Conservation (phyloP, 2,888 invertebrate genomes). For the Gymnosoma rotundatum region DNA sequence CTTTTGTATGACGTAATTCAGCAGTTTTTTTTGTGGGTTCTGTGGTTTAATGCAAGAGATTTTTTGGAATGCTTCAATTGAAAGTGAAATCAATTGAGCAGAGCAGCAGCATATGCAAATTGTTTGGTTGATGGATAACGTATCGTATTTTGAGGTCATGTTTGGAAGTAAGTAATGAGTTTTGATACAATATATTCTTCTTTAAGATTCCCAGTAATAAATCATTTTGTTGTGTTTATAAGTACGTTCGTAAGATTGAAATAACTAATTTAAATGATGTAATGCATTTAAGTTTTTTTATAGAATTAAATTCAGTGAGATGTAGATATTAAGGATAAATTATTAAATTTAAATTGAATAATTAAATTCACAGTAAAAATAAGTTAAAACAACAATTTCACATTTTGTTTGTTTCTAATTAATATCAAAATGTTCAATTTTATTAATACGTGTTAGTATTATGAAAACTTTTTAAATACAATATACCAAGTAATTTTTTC, state of each 20-base stretch:
- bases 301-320: too few relatives aligned
- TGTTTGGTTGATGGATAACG: not conserved
- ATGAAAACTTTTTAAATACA: too few relatives aligned
- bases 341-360: too few relatives aligned
- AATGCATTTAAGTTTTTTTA: too few relatives aligned
- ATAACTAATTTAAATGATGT: too few relatives aligned
- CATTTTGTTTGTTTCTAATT: too few relatives aligned
- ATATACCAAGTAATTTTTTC: too few relatives aligned
- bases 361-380: too few relatives aligned
- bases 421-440: too few relatives aligned
- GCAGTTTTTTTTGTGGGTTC: not conserved
- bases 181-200: constrained; percentile 3
- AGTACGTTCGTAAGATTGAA: not conserved
- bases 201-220: not conserved
- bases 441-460: too few relatives aligned
- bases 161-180: constrained; percentile 1
- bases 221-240: not conserved
- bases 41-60: not conserved
- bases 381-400: too few relatives aligned
- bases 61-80: not conserved
- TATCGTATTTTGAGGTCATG: not conserved
- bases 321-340: too few relatives aligned
- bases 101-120: constrained; percentile 29
- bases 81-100: constrained; percentile 44
- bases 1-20: not conserved